Base-by-base conservation (phyloP, 2,888 invertebrate genomes). In the Allolobophora icterica region DNA sequence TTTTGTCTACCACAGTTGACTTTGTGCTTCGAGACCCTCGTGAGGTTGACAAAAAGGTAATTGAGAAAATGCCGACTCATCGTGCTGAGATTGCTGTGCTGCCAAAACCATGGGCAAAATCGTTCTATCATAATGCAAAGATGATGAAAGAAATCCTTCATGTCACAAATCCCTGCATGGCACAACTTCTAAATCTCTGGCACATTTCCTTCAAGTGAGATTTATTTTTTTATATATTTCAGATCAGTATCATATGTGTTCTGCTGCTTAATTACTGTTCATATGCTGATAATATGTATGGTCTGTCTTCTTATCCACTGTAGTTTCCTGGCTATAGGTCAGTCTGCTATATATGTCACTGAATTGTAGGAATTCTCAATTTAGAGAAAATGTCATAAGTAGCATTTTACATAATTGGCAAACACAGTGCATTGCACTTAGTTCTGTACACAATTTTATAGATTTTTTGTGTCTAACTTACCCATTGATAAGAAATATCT, bases 11-110 rank as follows among this genome's bases (percentile, higher is more conserved):
- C n/a, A 21, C 98, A 90, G 97, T 99, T 0, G 98, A 98, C 95
- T 99, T 98, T 95, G 98, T 98, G 0, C 96, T 99, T 11, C 97
- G 97, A 94, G 97, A 98, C 95, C 97, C 97, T 0, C 96, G 96
- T 89, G 95, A 95, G 93, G 91, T 40, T n/a, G 21, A 40, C 35
- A 89, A 94, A 89, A 94, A 95, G 58, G 94, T 94, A 91, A 94
- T 94, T 89, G 94, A 94, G 91, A 93, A 93, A 90, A 92, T 94
- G 33, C 95, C 94, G 13, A 94, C 94, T 19, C 95, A 95, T 96
- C 96, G 89, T 94, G 96, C 92, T 96, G 97, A 94, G 94, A 95
- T 93, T 97, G 97, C 95, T 92, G 97, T 93, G 95, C 96, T 92
- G 93, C 97, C 97, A 92, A 97, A 97, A 93, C 96, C 96, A 24